phyloP scores from a whole-genome alignment of 2,888 invertebrate species.

The Caenorhabditis becei region DNA sequence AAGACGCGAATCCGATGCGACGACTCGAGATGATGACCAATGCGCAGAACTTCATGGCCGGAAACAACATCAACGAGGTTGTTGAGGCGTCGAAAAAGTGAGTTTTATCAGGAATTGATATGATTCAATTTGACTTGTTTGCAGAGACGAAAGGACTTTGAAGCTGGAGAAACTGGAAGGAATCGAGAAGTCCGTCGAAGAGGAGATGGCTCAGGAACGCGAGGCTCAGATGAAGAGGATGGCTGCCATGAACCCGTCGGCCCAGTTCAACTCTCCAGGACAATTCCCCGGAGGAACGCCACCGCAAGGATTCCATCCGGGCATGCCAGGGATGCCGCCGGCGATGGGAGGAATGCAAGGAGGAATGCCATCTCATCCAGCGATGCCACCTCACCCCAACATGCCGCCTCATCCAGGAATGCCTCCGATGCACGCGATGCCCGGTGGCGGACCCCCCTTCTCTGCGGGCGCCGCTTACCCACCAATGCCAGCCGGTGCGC shows the following conservation, averaged over 20 bases:
- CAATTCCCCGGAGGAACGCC: slow-evolving; percentile 52
- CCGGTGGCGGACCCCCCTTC: slow-evolving; percentile 28
- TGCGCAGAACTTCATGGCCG: slow-evolving; percentile 25
- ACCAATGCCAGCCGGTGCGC: slow-evolving; percentile 20
- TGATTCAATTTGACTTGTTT: slow-evolving; percentile 5
- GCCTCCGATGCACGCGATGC: slow-evolving; percentile 35
- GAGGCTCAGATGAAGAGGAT: slow-evolving; percentile 33
- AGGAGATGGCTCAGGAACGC: slow-evolving; percentile 34
- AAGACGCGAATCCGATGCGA: slow-evolving; percentile 35
- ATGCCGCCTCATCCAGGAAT: slow-evolving; percentile 32
- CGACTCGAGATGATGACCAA: slow-evolving; percentile 53
- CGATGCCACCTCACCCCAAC: no score
- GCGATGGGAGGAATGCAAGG: no score
- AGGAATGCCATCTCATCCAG: no score
- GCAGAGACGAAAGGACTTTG: slow-evolving; percentile 41
- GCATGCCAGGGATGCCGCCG: no score
- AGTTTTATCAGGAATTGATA: slow-evolving; percentile 22
- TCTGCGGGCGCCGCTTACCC: slow-evolving; percentile 50
- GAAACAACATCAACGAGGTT: slow-evolving; percentile 55
- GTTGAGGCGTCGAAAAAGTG: slow-evolving; percentile 57
- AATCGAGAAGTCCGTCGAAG: slow-evolving; percentile 43
- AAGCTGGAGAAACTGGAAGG: slow-evolving; percentile 59
- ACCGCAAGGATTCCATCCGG: not conserved
- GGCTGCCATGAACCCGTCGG: slow-evolving; percentile 17
- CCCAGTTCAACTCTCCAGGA: slow-evolving; percentile 45